These are phyloP conservation scores for Microdon myrmicae DNA, from an alignment of 2,888 invertebrate genomes.

Conservation along the genomic window DNA sequence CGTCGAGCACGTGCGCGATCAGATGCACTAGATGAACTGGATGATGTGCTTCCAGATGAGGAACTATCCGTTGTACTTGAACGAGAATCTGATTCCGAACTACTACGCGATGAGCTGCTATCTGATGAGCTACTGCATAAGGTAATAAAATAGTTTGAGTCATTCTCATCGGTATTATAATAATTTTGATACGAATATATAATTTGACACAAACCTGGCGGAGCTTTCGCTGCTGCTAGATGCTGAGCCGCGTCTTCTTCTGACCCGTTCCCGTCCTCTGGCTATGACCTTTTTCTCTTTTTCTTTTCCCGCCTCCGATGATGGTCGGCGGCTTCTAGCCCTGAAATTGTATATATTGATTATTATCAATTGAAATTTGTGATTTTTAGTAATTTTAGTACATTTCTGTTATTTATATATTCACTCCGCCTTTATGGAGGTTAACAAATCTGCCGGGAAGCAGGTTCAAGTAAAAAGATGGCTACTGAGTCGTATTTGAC, in stretches of 20 bases:
- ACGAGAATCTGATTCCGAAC: conserved; percentile 77
- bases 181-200: conserved; percentile 4
- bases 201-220: conserved; percentile 69
- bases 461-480: no score
- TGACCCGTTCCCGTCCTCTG: conserved; percentile 62
- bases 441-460: no score
- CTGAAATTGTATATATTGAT: no score
- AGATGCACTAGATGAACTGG: conserved; percentile 74
- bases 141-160: conserved; percentile 15
- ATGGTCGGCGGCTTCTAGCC: conserved; percentile 80
- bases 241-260: conserved; percentile 71
- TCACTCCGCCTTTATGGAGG: no score
- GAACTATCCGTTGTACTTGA: conserved; percentile 77
- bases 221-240: conserved; percentile 85
- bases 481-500: no score
- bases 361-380: no score
- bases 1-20: conserved; percentile 74
- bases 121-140: conserved; percentile 74
- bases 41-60: conserved; percentile 73
- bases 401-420: no score
- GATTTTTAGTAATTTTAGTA: no score
- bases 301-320: conserved; percentile 77
- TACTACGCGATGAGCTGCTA: conserved; percentile 81
- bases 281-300: conserved; percentile 72
- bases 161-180: background rate